phyloP scores from a whole-genome alignment of 2,888 invertebrate species.

The Mellilla xanthometata region DNA sequence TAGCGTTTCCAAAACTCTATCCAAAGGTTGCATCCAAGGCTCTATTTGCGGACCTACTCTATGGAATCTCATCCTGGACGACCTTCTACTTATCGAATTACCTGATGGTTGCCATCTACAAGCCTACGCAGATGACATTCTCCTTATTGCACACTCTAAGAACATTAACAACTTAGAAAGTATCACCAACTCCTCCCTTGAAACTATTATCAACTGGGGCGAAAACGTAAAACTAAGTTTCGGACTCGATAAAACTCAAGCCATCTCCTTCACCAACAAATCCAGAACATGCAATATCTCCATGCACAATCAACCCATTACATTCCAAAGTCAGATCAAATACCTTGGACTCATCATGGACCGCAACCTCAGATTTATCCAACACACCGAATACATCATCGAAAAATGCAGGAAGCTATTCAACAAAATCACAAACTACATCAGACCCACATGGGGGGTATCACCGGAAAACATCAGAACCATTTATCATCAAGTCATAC shows the following conservation, averaged over 20 bases:
- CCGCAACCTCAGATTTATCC: too few relatives aligned
- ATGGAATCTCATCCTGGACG: slow-evolving; percentile 35
- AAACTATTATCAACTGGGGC: background rate
- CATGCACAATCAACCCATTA: background rate
- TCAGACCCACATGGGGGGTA: too few relatives aligned
- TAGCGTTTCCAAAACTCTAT: slow-evolving; percentile 12
- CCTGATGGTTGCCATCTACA: slow-evolving; percentile 9
- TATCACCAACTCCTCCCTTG: background rate
- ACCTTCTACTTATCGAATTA: slow-evolving; percentile 15
- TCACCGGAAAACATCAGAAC: too few relatives aligned
- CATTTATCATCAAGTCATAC: too few relatives aligned
- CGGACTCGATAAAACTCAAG: background rate
- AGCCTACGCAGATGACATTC: slow-evolving; percentile 29
- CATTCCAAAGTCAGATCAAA: background rate
- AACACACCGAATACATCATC: too few relatives aligned
- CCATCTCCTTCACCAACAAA: background rate
- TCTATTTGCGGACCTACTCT: slow-evolving; percentile 28
- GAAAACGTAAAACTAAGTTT: background rate
- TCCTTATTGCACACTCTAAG: slow-evolving; percentile 10
- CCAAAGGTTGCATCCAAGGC: slow-evolving; percentile 35
- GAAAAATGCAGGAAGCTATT: too few relatives aligned
- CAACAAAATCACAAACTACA: too few relatives aligned
- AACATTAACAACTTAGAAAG: background rate
- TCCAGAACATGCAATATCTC: background rate
- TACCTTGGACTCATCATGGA: background rate